Conservation (phyloP, 2,888 invertebrate species). For the Cylindroiulus punctatus region DNA sequence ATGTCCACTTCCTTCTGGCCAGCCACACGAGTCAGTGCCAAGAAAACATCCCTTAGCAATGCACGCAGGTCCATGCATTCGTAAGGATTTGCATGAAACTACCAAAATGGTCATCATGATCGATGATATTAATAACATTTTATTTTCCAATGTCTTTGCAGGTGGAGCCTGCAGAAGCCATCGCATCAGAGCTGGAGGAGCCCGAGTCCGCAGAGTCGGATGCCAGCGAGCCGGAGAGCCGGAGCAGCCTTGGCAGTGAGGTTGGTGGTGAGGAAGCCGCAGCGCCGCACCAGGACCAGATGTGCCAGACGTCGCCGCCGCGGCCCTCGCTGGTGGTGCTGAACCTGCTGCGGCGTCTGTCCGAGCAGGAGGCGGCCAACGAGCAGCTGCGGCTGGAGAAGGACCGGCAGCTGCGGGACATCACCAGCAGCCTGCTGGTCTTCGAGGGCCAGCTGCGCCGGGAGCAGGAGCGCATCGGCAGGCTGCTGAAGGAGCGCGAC, state of each 20-base stretch:
- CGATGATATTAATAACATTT: no score
- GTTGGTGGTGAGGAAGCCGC: background rate
- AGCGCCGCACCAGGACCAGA: background rate
- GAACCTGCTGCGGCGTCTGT: constrained; percentile 49
- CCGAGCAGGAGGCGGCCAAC: constrained; percentile 54
- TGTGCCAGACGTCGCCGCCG: constrained; percentile 33
- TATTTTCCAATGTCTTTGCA: background rate
- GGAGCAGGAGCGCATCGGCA: constrained; percentile 78
- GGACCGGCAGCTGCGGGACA: constrained; percentile 77
- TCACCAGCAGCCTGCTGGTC: constrained; percentile 76
- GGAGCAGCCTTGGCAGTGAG: background rate
- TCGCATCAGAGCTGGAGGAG: background rate
- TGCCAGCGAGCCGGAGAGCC: background rate
- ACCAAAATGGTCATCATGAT: no score
- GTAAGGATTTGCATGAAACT: no score
- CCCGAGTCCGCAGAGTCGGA: background rate
- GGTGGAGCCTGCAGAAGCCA: background rate
- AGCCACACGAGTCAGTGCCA: no score
- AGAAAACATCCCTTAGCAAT: no score
- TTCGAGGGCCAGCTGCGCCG: constrained; percentile 78
- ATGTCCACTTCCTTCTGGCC: no score
- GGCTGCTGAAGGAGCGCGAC: constrained; percentile 77
- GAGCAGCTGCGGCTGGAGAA: constrained; percentile 63
- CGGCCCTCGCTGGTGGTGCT: constrained; percentile 49
- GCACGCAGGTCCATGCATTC: no score